Conservation (phyloP, 2,797 vertebrate genomes). For the Thamnophis elegans region DNA sequence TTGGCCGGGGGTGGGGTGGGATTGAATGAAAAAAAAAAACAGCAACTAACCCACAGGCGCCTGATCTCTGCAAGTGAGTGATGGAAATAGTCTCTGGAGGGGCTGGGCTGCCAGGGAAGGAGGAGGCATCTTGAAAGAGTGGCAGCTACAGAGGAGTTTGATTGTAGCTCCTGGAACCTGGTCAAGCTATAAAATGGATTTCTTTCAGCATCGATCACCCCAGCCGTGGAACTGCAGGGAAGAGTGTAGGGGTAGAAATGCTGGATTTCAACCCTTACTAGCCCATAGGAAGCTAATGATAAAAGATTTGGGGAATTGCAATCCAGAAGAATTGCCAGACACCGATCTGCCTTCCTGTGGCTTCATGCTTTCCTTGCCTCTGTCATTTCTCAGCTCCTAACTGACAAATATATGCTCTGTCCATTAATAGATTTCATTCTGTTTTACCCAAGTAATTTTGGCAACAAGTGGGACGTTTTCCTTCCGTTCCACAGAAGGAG, state of each 20-base stretch:
- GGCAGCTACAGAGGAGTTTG: not conserved
- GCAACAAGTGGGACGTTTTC: not conserved
- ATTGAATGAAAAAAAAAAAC: not conserved
- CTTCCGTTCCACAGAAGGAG: not conserved
- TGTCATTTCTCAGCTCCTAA: not conserved
- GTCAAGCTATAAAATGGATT: not conserved
- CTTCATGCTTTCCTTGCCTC: not conserved
- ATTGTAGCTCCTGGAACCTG: not conserved
- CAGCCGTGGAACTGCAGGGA: not conserved
- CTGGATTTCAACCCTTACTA: not conserved
- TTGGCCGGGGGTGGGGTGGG: not conserved
- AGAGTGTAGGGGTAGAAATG: not conserved
- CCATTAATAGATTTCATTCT: not conserved
- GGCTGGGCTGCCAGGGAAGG: not conserved
- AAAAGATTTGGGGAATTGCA: not conserved
- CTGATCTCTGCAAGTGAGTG: not conserved
- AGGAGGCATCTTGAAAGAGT: not conserved
- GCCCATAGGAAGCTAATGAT: not conserved
- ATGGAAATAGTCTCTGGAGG: not conserved
- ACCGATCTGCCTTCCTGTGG: not conserved
- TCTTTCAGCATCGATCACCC: not conserved
- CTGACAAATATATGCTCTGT: not conserved
- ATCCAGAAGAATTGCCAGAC: not conserved
- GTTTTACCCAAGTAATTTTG: not conserved
- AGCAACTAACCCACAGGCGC: conserved; percentile 5